A percentile compares a stretch with the other conserved stretches of the same genome.
These are phyloP conservation scores for Cephalopterus ornatus DNA, from an alignment of 2,113 vertebrate species.

Conservation along the genomic window DNA sequence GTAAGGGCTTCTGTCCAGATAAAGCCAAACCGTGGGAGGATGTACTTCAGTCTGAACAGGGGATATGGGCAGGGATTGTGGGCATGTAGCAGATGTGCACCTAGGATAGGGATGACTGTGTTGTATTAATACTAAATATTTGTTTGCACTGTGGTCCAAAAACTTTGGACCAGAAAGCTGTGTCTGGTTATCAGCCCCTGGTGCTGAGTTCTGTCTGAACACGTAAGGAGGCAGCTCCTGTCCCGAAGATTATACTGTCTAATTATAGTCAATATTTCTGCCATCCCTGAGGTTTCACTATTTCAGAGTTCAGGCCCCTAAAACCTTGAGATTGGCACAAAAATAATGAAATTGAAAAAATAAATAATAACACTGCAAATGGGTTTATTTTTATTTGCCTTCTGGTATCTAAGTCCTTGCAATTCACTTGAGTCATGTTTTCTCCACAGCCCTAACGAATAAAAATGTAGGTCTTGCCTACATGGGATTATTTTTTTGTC, in stretches of 20 bases:
- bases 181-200: background rate
- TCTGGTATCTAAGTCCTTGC: slow-evolving; percentile 14
- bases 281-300: accelerated
- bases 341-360: slow-evolving; percentile 18
- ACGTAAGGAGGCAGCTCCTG: background rate
- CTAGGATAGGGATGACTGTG: background rate
- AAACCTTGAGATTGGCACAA: slow-evolving; percentile 25
- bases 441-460: background rate
- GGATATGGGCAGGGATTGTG: background rate
- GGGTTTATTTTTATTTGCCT: slow-evolving; percentile 57
- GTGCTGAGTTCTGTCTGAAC: background rate
- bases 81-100: background rate
- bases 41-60: background rate
- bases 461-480: slow-evolving; percentile 55
- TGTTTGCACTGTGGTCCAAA: background rate
- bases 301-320: slow-evolving; percentile 12
- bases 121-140: background rate
- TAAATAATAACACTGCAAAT: background rate
- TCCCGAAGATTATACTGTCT: slow-evolving; percentile 10
- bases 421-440: slow-evolving; percentile 20
- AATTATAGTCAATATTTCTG: slow-evolving; percentile 36
- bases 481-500: background rate
- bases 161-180: background rate
- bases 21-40: background rate
- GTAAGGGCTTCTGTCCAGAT: background rate